Evolutionary conservation across 2,888 invertebrate genomes (phyloP).

Genomic region (Tetragnatha montana): DNA sequence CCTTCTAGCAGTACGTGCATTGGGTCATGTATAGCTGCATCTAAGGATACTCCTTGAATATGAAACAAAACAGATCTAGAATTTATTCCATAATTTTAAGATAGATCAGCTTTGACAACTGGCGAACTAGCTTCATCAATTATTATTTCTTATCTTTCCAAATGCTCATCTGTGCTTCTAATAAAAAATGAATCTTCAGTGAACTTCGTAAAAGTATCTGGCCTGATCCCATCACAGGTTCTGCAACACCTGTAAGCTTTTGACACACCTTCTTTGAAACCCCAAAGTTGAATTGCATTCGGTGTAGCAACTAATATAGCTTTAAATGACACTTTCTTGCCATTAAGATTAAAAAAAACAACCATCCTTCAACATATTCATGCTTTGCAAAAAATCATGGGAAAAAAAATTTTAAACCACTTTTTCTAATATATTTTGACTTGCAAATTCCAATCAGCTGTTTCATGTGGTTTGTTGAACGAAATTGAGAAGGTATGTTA

Average conservation of each 20-base stretch:
- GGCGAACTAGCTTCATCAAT: conserved; percentile 7
- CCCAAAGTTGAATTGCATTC: conserved; percentile 28
- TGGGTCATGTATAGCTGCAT: too few species aligned
- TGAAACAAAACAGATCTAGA: neutral
- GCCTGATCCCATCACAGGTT: conserved; percentile 25
- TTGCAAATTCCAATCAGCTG: conserved; percentile 24
- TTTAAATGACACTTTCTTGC: neutral
- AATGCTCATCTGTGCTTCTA: conserved; percentile 1
- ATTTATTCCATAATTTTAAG: conserved; percentile 23
- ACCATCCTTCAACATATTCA: conserved; percentile 4
- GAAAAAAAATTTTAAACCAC: conserved; percentile 15
- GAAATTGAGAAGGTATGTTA: conserved; percentile 39
- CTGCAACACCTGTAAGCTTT: conserved; percentile 30
- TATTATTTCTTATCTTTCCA: neutral
- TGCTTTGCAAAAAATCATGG: too few species aligned
- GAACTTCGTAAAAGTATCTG: conserved; percentile 6
- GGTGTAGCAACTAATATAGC: conserved; percentile 12
- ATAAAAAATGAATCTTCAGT: conserved; percentile 2
- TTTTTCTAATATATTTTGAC: neutral
- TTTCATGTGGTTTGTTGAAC: conserved; percentile 11
- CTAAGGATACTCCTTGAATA: neutral
- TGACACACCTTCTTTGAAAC: conserved; percentile 35
- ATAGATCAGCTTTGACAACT: neutral
- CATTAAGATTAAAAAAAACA: conserved; percentile 8
- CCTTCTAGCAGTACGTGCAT: conserved; percentile 40